These are phyloP conservation scores for Chaetorhynchus papuensis DNA, from an alignment of 2,113 vertebrate genomes.

Conservation along the genomic window DNA sequence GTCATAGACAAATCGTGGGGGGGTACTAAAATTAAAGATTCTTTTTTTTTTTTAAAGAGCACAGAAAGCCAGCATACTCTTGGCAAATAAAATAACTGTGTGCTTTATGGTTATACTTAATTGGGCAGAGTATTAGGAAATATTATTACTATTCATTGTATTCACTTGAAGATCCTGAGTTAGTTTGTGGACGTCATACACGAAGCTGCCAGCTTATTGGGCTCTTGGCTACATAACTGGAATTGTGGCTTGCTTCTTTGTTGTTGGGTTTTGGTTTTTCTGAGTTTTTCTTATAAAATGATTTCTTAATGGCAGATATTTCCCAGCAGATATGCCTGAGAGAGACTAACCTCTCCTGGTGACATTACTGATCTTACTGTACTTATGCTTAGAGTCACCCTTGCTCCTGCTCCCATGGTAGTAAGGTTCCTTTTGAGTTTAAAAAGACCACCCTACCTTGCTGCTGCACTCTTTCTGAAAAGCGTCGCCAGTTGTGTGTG, in stretches of 20 bases:
- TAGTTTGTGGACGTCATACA: background rate
- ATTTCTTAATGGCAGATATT: background rate
- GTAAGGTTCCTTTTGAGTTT: background rate
- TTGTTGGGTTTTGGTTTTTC: accelerated
- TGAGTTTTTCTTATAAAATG: background rate
- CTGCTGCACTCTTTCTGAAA: background rate
- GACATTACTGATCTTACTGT: background rate
- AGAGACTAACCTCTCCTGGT: background rate
- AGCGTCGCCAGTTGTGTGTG: background rate
- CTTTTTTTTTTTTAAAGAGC: background rate
- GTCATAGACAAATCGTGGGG: background rate
- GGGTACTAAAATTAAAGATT: background rate
- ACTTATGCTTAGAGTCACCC: background rate
- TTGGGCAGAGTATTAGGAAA: background rate
- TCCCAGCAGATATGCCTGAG: background rate
- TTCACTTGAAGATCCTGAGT: background rate
- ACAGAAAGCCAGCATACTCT: background rate
- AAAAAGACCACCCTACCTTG: background rate
- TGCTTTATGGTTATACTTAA: background rate
- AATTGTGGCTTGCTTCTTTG: background rate
- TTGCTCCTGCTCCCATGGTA: background rate
- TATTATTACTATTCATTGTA: background rate
- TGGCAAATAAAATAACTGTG: background rate
- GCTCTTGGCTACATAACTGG: background rate
- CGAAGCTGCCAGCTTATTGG: background rate